Conservation (phyloP, 2,888 invertebrate genomes). For the Scaeva pyrastri region DNA sequence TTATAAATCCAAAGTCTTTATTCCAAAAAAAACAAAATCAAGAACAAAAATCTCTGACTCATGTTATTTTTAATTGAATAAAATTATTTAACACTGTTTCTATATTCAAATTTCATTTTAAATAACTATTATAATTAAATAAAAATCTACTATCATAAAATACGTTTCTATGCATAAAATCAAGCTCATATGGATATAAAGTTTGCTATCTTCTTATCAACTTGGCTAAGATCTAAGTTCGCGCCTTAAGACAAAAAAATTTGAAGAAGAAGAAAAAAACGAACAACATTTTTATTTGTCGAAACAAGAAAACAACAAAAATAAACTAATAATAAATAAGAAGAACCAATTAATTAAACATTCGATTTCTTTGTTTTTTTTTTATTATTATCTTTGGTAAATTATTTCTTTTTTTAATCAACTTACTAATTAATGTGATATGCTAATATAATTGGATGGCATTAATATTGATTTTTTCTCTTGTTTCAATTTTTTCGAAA, state of each 20-base stretch:
- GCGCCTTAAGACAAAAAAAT: conserved; percentile 17
- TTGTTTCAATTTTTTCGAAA: neutral
- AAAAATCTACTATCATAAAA: conserved; percentile 22
- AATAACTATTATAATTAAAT: conserved; percentile 21
- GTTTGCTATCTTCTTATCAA: neutral
- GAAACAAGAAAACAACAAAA: neutral
- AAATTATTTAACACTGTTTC: conserved; percentile 20
- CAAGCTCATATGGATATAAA: neutral
- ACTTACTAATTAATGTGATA: conserved; percentile 66
- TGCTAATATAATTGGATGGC: conserved; percentile 63
- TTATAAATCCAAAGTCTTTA: neutral
- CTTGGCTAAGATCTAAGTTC: neutral
- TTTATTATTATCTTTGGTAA: neutral
- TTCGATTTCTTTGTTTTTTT: conserved; percentile 65
- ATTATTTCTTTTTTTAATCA: conserved; percentile 21
- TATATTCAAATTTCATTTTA: conserved; percentile 16
- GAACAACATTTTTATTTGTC: neutral
- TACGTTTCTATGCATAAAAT: neutral
- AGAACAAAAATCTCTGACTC: conserved; percentile 18
- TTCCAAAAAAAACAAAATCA: neutral
- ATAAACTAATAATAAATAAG: conserved; percentile 23
- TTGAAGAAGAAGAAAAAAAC: neutral
- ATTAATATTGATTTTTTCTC: conserved; percentile 14
- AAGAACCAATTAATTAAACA: conserved; percentile 68
- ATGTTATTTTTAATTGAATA: conserved; percentile 28